A percentile compares a stretch with the other conserved stretches of the same genome.
These are phyloP conservation scores for Solen grandis DNA, from an alignment of 1,140 invertebrate genomes.

Conservation along the genomic window DNA sequence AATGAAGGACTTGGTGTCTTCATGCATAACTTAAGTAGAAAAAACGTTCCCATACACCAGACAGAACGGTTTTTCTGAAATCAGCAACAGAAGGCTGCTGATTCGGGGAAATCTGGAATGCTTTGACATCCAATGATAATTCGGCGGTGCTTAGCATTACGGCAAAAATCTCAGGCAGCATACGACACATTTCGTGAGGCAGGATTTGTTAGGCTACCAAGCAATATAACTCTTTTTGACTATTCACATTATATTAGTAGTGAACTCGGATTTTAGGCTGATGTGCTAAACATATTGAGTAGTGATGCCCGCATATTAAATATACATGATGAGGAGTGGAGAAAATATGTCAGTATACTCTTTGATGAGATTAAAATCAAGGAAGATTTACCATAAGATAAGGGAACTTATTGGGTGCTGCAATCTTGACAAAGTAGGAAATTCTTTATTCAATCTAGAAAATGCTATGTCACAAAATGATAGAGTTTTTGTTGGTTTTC, in stretches of 20 bases:
- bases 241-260: conserved; percentile 29
- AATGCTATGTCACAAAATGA: neutral
- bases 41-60: conserved; percentile 19
- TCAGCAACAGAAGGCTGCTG: conserved; percentile 4
- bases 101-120: conserved; percentile 8
- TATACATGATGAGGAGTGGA: neutral
- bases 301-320: neutral
- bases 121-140: conserved; percentile 50
- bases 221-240: conserved; percentile 41
- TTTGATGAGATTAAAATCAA: conserved; percentile 26
- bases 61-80: conserved; percentile 32
- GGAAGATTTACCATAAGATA: conserved; percentile 21
- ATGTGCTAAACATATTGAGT: neutral
- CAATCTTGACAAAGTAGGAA: conserved; percentile 1
- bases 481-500: conserved; percentile 24
- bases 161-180: neutral
- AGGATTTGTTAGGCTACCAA: conserved; percentile 41
- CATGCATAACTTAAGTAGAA: neutral
- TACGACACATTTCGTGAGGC: conserved; percentile 31
- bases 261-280: conserved; percentile 8
- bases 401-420: conserved; percentile 30
- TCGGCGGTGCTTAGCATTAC: conserved; percentile 32
- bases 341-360: conserved; percentile 4
- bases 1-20: neutral
- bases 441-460: neutral